Percentiles rank a stretch among this genome's conserved stretches.
Conservation (phyloP, 2,113 vertebrate genomes). For the Formicarius rufipectus region DNA sequence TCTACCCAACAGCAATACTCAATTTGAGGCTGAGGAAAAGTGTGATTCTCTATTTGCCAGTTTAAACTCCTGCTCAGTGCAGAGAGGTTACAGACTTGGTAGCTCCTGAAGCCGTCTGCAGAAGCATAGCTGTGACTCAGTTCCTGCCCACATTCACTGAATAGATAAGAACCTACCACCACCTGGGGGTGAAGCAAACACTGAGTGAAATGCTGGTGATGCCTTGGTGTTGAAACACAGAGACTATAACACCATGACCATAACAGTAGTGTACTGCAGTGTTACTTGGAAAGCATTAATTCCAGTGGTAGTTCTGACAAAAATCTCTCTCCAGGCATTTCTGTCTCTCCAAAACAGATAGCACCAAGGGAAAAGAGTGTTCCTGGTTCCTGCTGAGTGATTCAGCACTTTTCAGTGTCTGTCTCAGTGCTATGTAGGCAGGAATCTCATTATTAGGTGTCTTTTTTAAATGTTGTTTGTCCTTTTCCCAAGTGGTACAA, state of each 20-base stretch:
- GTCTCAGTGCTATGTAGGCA: neutral
- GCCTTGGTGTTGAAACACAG: neutral
- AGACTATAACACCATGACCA: rapidly evolving
- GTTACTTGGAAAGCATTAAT: neutral
- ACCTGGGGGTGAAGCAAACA: neutral
- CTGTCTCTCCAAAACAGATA: neutral
- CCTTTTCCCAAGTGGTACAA: neutral
- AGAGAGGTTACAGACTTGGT: neutral
- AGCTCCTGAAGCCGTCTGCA: neutral
- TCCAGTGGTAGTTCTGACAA: neutral
- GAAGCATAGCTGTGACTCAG: neutral
- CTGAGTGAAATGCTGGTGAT: neutral
- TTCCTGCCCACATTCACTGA: neutral
- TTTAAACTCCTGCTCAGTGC: neutral
- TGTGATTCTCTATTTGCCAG: neutral
- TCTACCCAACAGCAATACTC: neutral
- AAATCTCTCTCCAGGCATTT: neutral
- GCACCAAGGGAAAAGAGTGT: neutral
- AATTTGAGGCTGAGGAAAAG: neutral
- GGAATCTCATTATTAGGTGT: neutral
- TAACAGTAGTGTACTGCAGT: rapidly evolving
- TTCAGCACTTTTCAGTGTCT: neutral
- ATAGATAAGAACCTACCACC: neutral
- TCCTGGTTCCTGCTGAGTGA: neutral
- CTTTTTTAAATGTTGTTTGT: neutral